Conservation (phyloP, 2,113 vertebrate species). For the Oxyruncus cristatus region DNA sequence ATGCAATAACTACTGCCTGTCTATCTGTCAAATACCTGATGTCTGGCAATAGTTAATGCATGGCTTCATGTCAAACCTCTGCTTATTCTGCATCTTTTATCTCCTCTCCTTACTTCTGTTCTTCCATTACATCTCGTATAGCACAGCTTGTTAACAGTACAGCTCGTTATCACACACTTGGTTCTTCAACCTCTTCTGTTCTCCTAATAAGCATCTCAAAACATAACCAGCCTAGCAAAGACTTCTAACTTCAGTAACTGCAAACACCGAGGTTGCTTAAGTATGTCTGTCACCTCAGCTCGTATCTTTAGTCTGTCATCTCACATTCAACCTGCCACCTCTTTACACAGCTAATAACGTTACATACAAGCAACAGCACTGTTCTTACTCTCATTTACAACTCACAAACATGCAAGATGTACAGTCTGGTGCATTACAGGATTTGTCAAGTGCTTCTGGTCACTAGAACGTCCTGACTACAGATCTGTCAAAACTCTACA, state of each 20-base stretch:
- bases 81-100: background rate
- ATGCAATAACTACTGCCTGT: background rate
- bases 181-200: background rate
- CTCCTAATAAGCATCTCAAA: background rate
- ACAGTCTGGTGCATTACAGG: background rate
- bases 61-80: background rate
- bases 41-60: background rate
- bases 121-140: background rate
- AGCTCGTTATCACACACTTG: background rate
- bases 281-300: background rate
- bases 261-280: background rate
- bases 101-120: background rate
- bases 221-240: background rate
- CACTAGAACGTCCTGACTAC: background rate
- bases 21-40: background rate
- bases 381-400: background rate
- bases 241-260: background rate
- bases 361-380: background rate
- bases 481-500: background rate
- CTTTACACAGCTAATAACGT: background rate
- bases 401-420: background rate
- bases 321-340: background rate
- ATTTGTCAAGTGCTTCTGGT: background rate
- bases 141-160: background rate
- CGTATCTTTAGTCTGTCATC: background rate